These are phyloP conservation scores for Aspidiotus destructor DNA, from an alignment of 2,888 invertebrate species.

Conservation along the genomic window DNA sequence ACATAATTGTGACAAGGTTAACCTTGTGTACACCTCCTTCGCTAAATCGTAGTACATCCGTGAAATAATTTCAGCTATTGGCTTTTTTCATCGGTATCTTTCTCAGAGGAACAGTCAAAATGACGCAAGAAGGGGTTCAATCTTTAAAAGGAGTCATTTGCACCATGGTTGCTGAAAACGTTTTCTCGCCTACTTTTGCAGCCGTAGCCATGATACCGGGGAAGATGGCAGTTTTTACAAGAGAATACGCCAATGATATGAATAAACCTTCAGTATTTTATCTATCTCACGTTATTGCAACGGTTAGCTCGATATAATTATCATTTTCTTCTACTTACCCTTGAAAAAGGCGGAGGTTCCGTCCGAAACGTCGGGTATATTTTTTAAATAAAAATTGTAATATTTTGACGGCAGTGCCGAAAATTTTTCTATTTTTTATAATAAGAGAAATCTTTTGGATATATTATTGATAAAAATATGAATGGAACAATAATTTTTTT, in stretches of 20 bases:
- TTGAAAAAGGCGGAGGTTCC: too few relatives aligned
- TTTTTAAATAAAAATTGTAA: too few relatives aligned
- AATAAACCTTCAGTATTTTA: constrained; percentile 74
- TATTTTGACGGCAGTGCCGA: too few relatives aligned
- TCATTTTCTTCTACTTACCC: constrained; percentile 25
- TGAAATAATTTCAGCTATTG: constrained; percentile 43
- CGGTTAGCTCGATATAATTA: constrained; percentile 51
- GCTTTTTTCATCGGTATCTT: constrained; percentile 74
- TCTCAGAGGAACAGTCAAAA: constrained; percentile 62
- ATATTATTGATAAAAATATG: too few relatives aligned
- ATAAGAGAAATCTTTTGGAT: too few relatives aligned
- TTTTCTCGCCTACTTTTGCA: constrained; percentile 84
- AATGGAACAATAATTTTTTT: too few relatives aligned
- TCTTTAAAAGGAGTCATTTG: constrained; percentile 81
- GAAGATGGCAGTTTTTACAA: constrained; percentile 64
- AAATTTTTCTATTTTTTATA: too few relatives aligned
- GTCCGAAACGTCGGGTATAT: too few relatives aligned
- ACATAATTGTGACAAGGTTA: too few relatives aligned
- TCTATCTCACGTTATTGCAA: constrained; percentile 62
- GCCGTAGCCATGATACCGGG: constrained; percentile 74
- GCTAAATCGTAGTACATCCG: background rate
- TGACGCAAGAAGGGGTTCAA: constrained; percentile 72
- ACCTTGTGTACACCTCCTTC: too few relatives aligned
- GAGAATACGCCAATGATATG: constrained; percentile 73
- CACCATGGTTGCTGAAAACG: constrained; percentile 79